Evolutionary conservation across 2,888 invertebrate species (phyloP).

Genomic region (Ophion slaviceki): DNA sequence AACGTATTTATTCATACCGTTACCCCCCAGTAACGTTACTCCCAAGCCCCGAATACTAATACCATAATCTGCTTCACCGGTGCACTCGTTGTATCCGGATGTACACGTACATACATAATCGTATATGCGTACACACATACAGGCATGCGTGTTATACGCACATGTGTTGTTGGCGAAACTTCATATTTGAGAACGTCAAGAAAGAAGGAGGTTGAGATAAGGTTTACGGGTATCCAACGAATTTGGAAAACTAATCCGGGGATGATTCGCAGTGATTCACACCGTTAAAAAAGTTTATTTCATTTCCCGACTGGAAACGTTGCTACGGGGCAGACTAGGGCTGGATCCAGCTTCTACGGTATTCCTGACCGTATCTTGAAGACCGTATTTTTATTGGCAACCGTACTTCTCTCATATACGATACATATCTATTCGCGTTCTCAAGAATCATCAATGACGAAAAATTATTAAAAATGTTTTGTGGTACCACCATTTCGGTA

Average conservation of each 20-base stretch:
- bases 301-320: too few relatives aligned
- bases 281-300: too few relatives aligned
- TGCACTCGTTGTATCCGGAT: conserved; percentile 37
- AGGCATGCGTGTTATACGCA: background rate
- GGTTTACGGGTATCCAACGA: conserved; percentile 68
- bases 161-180: background rate
- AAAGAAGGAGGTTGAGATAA: conserved; percentile 29
- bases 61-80: conserved; percentile 49
- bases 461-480: too few relatives aligned
- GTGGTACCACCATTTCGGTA: too few relatives aligned
- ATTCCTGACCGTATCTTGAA: too few relatives aligned
- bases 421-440: too few relatives aligned
- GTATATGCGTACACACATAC: background rate
- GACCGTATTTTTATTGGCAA: too few relatives aligned
- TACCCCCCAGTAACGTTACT: conserved; percentile 29
- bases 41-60: conserved; percentile 58
- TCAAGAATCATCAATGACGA: too few relatives aligned
- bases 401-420: too few relatives aligned
- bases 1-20: conserved; percentile 57
- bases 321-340: too few relatives aligned
- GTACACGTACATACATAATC: conserved; percentile 24
- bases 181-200: background rate
- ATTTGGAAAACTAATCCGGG: conserved; percentile 76
- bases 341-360: too few relatives aligned
- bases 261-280: conserved; percentile 34